A percentile compares a stretch with the other conserved stretches of the same genome.
These are phyloP conservation scores for Chrysemys picta DNA, from an alignment of 2,113 vertebrate species.

Conservation along the genomic window DNA sequence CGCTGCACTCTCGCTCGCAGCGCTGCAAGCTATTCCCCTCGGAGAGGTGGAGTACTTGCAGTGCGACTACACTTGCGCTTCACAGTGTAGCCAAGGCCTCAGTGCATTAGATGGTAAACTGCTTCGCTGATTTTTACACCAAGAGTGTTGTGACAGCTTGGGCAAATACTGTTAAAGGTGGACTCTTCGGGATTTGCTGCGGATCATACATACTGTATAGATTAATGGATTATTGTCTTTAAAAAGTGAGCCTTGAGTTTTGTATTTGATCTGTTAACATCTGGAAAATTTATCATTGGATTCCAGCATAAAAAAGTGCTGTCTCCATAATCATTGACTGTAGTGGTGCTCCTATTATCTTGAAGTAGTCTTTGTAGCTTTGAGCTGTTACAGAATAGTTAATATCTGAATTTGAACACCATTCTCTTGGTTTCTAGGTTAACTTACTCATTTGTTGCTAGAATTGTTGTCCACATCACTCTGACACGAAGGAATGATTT, in stretches of 20 bases:
- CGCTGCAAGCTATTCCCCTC: too few species aligned
- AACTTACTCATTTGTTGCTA: neutral
- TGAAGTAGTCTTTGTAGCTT: neutral
- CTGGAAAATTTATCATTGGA: neutral
- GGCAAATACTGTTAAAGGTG: neutral
- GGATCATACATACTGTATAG: neutral
- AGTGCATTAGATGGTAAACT: slow-evolving; percentile 29
- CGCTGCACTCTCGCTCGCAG: too few species aligned
- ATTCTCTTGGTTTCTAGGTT: neutral
- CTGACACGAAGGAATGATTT: neutral
- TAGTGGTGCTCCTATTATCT: accelerated
- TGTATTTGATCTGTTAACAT: neutral
- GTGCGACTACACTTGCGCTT: too few species aligned
- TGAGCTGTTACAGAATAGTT: neutral
- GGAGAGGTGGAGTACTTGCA: too few species aligned
- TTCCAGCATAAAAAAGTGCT: neutral
- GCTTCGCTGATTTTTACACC: slow-evolving; percentile 3
- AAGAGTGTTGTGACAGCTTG: slow-evolving; percentile 24
- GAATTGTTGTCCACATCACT: neutral
- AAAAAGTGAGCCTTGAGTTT: neutral
- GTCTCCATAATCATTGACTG: neutral
- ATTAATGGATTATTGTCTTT: neutral
- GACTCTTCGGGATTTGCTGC: neutral
- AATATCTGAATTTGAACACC: neutral
- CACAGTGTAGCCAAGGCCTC: too few species aligned